Base-by-base conservation (phyloP, 2,797 vertebrate species). In the Thripadectes ignobilis region DNA sequence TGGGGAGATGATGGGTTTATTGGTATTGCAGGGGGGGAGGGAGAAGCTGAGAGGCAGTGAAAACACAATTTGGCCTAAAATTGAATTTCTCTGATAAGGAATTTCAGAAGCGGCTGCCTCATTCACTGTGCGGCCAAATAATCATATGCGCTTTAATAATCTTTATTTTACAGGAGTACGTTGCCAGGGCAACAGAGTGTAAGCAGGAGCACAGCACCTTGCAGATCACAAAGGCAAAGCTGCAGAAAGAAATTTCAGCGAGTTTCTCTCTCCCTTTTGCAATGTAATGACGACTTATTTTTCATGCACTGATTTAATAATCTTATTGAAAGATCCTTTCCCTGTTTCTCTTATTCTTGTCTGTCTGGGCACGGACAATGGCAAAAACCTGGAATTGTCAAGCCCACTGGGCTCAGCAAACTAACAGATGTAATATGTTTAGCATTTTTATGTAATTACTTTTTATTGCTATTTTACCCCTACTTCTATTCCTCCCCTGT, bases 81-180 rank as follows among this genome's bases (percentile, higher is more conserved):
- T 98, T 98, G 97, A 98, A 98, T 98, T 98, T 98, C 97, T 98
- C 98, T 98, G 98, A 98, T 98, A 98, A 98, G 98, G 97, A 97
- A 97, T 98, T 98, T 98, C 98, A 98, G 98, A 97, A 97, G 97
- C 97, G 29, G 98, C 98, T 98, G 97, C 97, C 97, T 98, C 97
- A 96, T 98, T 98, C 97, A 97, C 97, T 97, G 97, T 98, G 98
- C 98, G 97, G 97, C 98, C 98, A 97, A 98, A 98, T 98, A 98
- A 98, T 98, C 98, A 98, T 98, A 98, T 98, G 98, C 96, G 97
- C 97, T 98, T 98, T 98, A 98, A 98, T 98, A 98, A 98, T 98
- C 98, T 98, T 98, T 98, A 98, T 98, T 98, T 98, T 98, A 98
- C 98, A 98, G 98, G 97, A 98, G 96, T 98, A 96, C 49, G 98